Conservation (phyloP, 2,888 invertebrate genomes). For the Hirudinaria manillensis region DNA sequence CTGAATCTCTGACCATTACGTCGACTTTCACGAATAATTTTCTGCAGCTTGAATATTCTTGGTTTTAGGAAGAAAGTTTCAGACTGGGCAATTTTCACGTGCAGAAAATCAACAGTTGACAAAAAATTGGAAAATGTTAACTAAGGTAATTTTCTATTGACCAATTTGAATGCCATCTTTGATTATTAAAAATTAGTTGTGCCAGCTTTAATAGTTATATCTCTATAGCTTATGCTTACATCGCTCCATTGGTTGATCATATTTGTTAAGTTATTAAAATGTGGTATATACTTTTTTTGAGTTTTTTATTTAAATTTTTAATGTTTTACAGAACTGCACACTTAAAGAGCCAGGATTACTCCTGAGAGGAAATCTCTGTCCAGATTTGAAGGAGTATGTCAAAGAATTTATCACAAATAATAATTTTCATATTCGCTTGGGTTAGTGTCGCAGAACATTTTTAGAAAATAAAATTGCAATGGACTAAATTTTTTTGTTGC, state of each 20-base stretch:
- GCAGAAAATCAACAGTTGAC: slow-evolving; percentile 21
- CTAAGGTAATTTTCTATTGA: slow-evolving; percentile 11
- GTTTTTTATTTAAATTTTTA: slow-evolving; percentile 2
- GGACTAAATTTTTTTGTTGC: no score
- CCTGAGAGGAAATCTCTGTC: slow-evolving; percentile 12
- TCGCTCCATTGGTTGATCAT: no score
- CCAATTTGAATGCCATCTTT: neutral
- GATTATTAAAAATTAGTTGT: neutral
- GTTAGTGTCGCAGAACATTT: neutral
- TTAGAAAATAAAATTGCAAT: neutral
- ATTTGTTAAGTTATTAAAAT: no score
- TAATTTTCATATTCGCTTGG: slow-evolving; percentile 13
- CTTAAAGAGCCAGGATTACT: slow-evolving; percentile 7
- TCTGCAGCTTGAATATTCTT: neutral
- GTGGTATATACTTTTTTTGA: no score
- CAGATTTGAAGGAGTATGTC: neutral
- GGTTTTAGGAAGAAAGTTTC: slow-evolving; percentile 18
- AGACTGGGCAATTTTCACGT: slow-evolving; percentile 18
- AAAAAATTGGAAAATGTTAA: slow-evolving; percentile 23
- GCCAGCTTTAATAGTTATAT: neutral
- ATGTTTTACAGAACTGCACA: slow-evolving; percentile 3
- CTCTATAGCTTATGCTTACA: neutral
- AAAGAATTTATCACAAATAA: neutral
- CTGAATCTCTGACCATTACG: neutral
- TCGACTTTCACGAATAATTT: neutral